phyloP scores from a whole-genome alignment of 2,888 invertebrate genomes.

The Troides aeacus region DNA sequence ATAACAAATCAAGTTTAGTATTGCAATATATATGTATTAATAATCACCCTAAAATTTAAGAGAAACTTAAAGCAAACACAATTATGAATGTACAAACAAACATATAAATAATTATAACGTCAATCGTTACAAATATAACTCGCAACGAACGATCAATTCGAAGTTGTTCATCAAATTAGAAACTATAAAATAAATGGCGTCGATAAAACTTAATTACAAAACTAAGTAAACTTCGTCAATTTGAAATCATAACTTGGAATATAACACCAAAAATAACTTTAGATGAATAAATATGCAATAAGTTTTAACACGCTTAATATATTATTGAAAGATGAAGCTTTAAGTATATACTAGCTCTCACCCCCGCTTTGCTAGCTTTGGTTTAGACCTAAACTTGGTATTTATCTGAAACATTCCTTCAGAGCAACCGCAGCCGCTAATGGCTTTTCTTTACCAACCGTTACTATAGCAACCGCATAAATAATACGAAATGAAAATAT shows the following conservation, averaged over 20 bases:
- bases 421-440: no score
- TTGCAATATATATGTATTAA: not conserved
- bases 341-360: no score
- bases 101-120: slow-evolving; percentile 16
- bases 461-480: no score
- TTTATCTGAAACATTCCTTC: no score
- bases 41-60: not conserved
- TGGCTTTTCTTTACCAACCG: no score
- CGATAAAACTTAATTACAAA: slow-evolving; percentile 25
- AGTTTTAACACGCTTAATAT: not conserved
- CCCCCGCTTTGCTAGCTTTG: no score
- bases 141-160: slow-evolving; percentile 15
- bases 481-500: no score
- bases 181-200: slow-evolving; percentile 28
- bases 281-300: slow-evolving; percentile 13
- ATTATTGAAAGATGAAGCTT: no score
- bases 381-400: no score
- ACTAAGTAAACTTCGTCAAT: slow-evolving; percentile 24
- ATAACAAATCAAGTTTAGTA: not conserved
- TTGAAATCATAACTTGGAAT: slow-evolving; percentile 19
- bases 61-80: slow-evolving; percentile 18
- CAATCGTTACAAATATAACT: slow-evolving; percentile 8
- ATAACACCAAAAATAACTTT: slow-evolving; percentile 12
- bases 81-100: slow-evolving; percentile 15
- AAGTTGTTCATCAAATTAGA: slow-evolving; percentile 29